phyloP scores from a whole-genome alignment of 2,888 invertebrate genomes.

The Drosophila recens region DNA sequence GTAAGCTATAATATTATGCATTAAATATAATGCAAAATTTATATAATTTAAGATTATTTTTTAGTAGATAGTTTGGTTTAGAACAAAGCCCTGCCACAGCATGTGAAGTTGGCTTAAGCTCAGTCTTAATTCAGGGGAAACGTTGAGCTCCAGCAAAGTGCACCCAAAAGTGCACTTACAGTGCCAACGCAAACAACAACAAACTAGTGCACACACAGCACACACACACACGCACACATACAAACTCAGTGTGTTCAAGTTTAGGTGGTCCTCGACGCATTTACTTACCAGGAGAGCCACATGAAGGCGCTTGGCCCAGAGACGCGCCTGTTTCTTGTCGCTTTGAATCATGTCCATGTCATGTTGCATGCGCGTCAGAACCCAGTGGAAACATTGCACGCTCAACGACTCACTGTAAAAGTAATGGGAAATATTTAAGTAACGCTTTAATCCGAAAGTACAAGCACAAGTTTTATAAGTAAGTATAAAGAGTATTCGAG shows the following conservation, averaged over 20 bases:
- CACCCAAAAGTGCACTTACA: slow-evolving; percentile 76
- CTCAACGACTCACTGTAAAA: slow-evolving; percentile 94
- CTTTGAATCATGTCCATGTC: slow-evolving; percentile 94
- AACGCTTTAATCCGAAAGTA: slow-evolving; percentile 25
- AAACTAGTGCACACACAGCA: slow-evolving; percentile 32
- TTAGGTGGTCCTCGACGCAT: slow-evolving; percentile 47
- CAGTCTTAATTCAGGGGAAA: slow-evolving; percentile 54
- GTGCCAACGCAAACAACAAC: slow-evolving; percentile 68
- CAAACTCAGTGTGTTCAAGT: slow-evolving; percentile 23
- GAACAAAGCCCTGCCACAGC: slow-evolving; percentile 14
- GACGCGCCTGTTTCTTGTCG: slow-evolving; percentile 93
- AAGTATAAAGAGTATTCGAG: slow-evolving; percentile 24
- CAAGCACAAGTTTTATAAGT: background rate
- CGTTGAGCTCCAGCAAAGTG: slow-evolving; percentile 58
- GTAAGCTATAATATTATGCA: background rate
- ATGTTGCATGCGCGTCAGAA: slow-evolving; percentile 89
- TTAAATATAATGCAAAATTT: slow-evolving; percentile 3
- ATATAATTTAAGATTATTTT: background rate
- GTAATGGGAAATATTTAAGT: slow-evolving; percentile 3
- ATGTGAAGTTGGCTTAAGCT: slow-evolving; percentile 48
- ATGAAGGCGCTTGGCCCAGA: slow-evolving; percentile 95
- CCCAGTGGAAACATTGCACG: slow-evolving; percentile 95
- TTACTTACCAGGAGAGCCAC: slow-evolving; percentile 88
- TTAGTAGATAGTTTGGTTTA: slow-evolving; percentile 1
- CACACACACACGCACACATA: slow-evolving; percentile 6